Evolutionary conservation across 2,888 invertebrate species (phyloP), one percentile per base, ranked within the genome.

Genomic region (Gnatocerus cornutus): DNA sequence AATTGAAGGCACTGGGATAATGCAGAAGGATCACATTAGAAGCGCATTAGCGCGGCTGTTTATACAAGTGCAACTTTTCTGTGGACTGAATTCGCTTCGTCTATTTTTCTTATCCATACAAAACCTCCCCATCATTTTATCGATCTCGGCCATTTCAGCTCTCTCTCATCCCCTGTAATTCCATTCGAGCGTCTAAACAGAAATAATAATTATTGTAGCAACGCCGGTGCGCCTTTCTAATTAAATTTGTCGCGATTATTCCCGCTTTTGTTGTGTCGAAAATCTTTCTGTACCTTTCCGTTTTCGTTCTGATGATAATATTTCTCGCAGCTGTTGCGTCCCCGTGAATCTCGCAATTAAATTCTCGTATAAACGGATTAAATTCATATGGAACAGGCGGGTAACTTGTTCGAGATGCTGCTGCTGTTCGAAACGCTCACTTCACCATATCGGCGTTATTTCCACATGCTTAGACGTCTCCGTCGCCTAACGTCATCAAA

Each of bases 401-500:
- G 61, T 59, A 50, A 58, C 48, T 43, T 13, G 27, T 27, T 14
- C 43, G 48, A 52, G 58, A 63, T 41, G 41, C 12, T 13, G 62
- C 45, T 67, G 52, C 43, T 61, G 12, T 37, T 30, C 55, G 64
- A 14, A 10, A 33, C 52, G 64, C 46, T 68, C 55, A 55, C 59
- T 63, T 56, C 62, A 48, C 63, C 74, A 74, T 76, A 76, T 77
- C 76, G 77, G 76, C 77, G 78, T 80, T 82, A 80, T 77, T 82
- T 82, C 81, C 79, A 79, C 79, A 71, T 75, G 72, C 73, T 75
- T 75, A 76, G 74, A 75, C 75, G 77, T 79, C 77, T 78, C 77
- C 75, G 75, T 78, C 77, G 77, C 75, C 74, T 74, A 77, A 76
- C 77, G 72, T 77, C 75, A 74, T 80, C 79, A 81, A 81, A 80